Base-by-base conservation (phyloP, 2,113 vertebrate species). In the Petaurus breviceps region DNA sequence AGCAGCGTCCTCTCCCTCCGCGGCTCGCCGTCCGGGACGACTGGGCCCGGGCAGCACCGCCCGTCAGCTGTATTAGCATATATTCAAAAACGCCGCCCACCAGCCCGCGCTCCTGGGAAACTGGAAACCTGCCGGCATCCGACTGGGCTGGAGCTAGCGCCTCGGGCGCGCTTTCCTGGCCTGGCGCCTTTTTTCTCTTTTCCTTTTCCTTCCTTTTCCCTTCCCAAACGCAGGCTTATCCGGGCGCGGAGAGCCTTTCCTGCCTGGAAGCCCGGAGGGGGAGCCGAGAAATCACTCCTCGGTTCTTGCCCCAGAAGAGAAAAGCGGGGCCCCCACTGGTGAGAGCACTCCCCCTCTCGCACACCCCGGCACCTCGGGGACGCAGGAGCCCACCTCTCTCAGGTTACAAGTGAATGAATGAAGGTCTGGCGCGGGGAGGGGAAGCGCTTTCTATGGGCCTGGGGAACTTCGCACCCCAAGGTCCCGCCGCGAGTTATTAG, bases 11-110 rank as follows among this genome's bases (percentile, higher is more conserved):
- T 1, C 96, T 91, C 91, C 68, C 92, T 11, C 3, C 3, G 47
- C 96, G 0, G 90, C 61, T 91, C 16, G 96, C 98, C 97, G 98
- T 97, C 98, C 96, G 97, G 11, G 96, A 93, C 84, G 57, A 92
- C 91, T n/a, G 31, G 0, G 95, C 97, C 96, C 77, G 2, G 68
- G 68, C 37, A 77, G 37, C 95, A 96, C 92, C 16, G 12, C 90
- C 14, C 19, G 7, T n/a, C 43, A 77, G 93, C 97, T 43, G 92
- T 28, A 98, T 98, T 98, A 98, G 98, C 98, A 97, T 96, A 95
- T 84, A 96, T 95, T 97, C 91, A 94, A 98, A 98, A 97, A 95
- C 98, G 95, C 98, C 98, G 98, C 98, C 98, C 98, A 97, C 98
- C 50, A 96, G 24, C 97, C 84, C 95, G n/a, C 92, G 95, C 95